Evolutionary conservation across 1,140 invertebrate genomes (phyloP), one percentile per base, ranked within the genome.

Genomic region (Drosophila oshimai): DNA sequence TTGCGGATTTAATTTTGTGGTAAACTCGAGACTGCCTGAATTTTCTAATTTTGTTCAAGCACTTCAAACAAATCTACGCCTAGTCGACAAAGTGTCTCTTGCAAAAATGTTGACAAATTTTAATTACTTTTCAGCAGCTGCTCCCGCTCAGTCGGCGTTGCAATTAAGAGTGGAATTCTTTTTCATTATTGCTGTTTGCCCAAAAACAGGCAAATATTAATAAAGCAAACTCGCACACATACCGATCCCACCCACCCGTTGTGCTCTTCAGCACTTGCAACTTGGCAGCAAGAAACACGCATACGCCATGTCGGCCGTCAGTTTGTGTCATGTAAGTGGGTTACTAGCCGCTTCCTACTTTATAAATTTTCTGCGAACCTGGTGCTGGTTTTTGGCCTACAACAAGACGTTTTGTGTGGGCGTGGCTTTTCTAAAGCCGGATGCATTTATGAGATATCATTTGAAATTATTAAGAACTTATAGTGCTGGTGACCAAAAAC

Each of bases 301-400:
- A 87, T 87, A 80, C 81, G 80, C 81, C 81, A 86, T 80, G 80
- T 86, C 58, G 76, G 60, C 65, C 60, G 76, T 86, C 81, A 86
- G 51, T 68, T 60, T 69, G 71, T 80, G 80, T 75, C 76, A 75
- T 80, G 80, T 75, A 75, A 75, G 80, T 78, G 75, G 71, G 71
- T 79, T 71, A 57, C 54, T 67, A 60, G 46, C 36, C 41, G 46
- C 42, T 41, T 17, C 17, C 24, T 33, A n/a, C 29, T 54, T 15
- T 10, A 7, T 33, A 22, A 22, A 37, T 51, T 20, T 49, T 20
- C 36, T 76, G 54, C 15, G 13, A 22, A 15, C 33, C 37, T 34
- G 47, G 4, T 28, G 20, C 1, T 24, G 36, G 20, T 36, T 20
- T 24, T 7, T 31, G 33, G 42, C 33, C 42, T 12, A 24, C 36